phyloP scores from a whole-genome alignment of 1,140 invertebrate genomes.

The Orussus abietinus region DNA sequence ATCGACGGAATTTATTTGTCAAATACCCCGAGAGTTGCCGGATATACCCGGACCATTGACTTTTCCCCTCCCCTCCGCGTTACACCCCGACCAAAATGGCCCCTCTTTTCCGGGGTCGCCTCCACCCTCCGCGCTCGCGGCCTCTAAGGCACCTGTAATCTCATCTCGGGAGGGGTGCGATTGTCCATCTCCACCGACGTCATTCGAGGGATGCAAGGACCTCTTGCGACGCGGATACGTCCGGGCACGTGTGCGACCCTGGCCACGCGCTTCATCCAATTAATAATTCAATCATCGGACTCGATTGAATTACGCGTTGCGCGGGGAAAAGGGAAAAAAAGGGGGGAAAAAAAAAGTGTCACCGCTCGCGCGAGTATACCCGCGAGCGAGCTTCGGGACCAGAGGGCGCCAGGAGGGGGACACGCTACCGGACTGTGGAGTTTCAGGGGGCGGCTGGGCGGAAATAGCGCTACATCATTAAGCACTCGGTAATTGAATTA shows the following conservation, averaged over 20 bases:
- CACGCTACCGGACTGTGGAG: slow-evolving; percentile 8
- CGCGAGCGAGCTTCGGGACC: no score
- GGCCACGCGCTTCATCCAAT: slow-evolving; percentile 47
- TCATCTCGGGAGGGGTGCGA: no score
- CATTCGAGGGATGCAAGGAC: no score
- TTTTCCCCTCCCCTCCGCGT: no score
- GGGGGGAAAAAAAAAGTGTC: slow-evolving; percentile 3
- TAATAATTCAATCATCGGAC: slow-evolving; percentile 53
- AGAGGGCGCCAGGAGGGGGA: slow-evolving; percentile 18
- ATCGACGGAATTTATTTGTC: no score
- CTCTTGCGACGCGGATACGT: no score
- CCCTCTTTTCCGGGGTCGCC: no score
- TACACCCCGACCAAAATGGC: no score
- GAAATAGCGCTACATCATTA: slow-evolving; percentile 36
- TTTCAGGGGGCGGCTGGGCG: slow-evolving; percentile 15
- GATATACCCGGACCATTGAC: no score
- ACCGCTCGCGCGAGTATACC: no score
- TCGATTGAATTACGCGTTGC: slow-evolving; percentile 46
- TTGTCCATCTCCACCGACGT: neutral
- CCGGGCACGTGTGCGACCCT: slow-evolving; percentile 33
- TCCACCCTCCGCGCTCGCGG: neutral
- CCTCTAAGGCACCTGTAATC: neutral
- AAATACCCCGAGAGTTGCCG: no score
- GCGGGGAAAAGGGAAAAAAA: slow-evolving; percentile 24
- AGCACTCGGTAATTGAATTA: slow-evolving; percentile 40